Percentiles rank a stretch among this genome's conserved stretches.
phyloP scores from a whole-genome alignment of 2,113 vertebrate genomes.

The rat (Rattus norvegicus) region GRCr8 NC_086029.1:96330001-96330500 shows the following conservation, averaged over 20 bases:
- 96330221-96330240: background rate
- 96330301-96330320: background rate
- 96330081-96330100: background rate
- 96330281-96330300: conserved; percentile 30
- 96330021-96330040: background rate
- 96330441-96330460: background rate
- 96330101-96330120: background rate
- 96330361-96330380: conserved; percentile 40
- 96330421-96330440: background rate
- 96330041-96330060: background rate
- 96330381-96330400: conserved; percentile 24
- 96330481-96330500: background rate
- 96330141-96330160: background rate
- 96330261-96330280: conserved; percentile 45
- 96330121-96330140: background rate
- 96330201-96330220: background rate
- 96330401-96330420: conserved; percentile 47
- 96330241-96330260: background rate
- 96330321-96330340: conserved; percentile 1
- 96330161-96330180: background rate
- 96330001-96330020: background rate
- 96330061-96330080: background rate
- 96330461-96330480: background rate
- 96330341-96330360: background rate
- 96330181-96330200: background rate